These are phyloP conservation scores for Latrodectus hesperus DNA, from an alignment of 2,888 invertebrate species.

Conservation along the genomic window DNA sequence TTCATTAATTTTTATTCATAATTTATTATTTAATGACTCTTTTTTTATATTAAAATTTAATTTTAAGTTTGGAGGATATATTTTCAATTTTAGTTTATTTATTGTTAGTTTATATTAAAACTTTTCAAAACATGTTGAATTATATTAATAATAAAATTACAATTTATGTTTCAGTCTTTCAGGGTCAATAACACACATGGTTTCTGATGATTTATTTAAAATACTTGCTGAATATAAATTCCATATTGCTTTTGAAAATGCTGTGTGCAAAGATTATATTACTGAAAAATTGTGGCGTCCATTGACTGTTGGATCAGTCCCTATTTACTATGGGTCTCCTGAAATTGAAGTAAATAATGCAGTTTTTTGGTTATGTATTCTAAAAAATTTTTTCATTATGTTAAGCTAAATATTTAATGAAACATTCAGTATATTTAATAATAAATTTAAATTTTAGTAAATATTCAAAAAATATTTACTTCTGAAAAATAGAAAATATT, in stretches of 20 bases:
- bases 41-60: neutral
- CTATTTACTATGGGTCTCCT: conserved; percentile 73
- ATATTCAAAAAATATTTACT: too few relatives aligned
- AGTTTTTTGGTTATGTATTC: neutral
- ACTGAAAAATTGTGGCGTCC: conserved; percentile 73
- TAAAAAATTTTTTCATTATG: neutral
- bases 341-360: conserved; percentile 76
- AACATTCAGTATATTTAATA: too few relatives aligned
- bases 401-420: neutral
- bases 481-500: too few relatives aligned
- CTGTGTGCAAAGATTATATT: conserved; percentile 72
- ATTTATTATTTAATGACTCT: neutral
- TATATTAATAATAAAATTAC: too few relatives aligned
- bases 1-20: neutral
- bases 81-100: neutral
- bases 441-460: too few relatives aligned
- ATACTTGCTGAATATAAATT: conserved; percentile 72
- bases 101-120: neutral
- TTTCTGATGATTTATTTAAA: conserved; percentile 70
- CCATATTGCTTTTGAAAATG: conserved; percentile 73
- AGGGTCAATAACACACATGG: conserved; percentile 69
- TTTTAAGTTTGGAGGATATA: neutral
- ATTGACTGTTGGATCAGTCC: conserved; percentile 73
- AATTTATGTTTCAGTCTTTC: conserved; percentile 65
- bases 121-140: too few relatives aligned